Base-by-base conservation (phyloP, 2,888 invertebrate genomes). In the Sesia apiformis region DNA sequence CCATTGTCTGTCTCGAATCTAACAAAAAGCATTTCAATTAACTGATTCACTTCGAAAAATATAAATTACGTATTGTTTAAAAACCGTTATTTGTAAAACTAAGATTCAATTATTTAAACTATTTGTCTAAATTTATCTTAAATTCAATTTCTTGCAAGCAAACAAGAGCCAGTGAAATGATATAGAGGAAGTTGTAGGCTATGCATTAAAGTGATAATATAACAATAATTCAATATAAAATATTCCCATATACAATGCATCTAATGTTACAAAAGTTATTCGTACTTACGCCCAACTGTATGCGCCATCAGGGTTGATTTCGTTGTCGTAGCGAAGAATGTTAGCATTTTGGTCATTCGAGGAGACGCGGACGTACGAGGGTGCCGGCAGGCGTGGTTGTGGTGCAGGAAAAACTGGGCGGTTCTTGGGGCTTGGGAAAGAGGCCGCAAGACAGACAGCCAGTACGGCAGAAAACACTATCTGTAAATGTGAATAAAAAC, bases 251-350 rank as follows among this genome's bases (percentile, higher is more conserved):
- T 23, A 23, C 23, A 23, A 23, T 23, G 2, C 23, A 23, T 1
- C 1, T 23, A 23, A 23, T 23, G 23, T 23, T n/a, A 23, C 2
- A 23, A 23, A 23, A 23, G 23, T 23, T 23, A 23, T 23, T 23
- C 23, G 23, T 57, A 76, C 81, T 81, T 74, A 91, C 91, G 67
- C 71, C 67, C 89, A 90, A 60, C 63, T 74, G 74, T 83, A 91
- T 57, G 76, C 78, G 56, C 91, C 91, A 59, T 91, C 91, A 38
- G 85, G 84, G 43, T 67, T 69, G 41, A 78, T 66, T 6, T 88
- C 86, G 54, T 78, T 83, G 39, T 83, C 80, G 60, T 77, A 82
- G 40, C 75, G 75, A 5, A 89, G 54, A 51, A 82, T 79, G 40
- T 67, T 66, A 56, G 88, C 82, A 39, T 63, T 57, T 54, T 68